Evolutionary conservation across 2,797 vertebrate species (phyloP).

Genomic region (Mionectes olivaceus): DNA sequence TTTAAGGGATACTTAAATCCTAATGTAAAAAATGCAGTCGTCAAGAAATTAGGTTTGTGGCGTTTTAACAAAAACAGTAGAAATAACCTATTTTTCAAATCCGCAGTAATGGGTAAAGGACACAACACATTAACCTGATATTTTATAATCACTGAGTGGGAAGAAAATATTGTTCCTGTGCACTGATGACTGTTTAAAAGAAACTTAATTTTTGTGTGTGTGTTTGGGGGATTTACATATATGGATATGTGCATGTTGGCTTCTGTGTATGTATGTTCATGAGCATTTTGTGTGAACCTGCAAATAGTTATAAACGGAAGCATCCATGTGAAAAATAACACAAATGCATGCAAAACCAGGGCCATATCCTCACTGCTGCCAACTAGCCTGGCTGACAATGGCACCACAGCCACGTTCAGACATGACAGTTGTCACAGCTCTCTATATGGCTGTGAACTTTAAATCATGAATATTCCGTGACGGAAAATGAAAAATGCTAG

Average conservation of each 20-base stretch:
- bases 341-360: background rate
- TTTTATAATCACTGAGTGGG: background rate
- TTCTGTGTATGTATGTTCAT: background rate
- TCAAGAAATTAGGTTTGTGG: background rate
- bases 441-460: slow-evolving; percentile 10
- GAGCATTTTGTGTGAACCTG: background rate
- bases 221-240: background rate
- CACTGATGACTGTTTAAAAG: background rate
- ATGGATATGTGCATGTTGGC: background rate
- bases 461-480: background rate
- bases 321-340: background rate
- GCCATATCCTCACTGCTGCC: background rate
- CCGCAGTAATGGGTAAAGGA: background rate
- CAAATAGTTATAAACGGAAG: background rate
- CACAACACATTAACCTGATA: background rate
- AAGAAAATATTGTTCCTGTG: background rate
- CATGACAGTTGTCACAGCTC: slow-evolving; percentile 40
- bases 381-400: background rate
- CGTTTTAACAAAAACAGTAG: background rate
- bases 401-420: background rate
- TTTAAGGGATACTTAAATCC: slow-evolving; percentile 15
- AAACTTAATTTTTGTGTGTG: background rate
- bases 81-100: background rate
- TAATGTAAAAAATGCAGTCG: background rate
- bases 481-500: slow-evolving; percentile 1